phyloP scores from a whole-genome alignment of 2,888 invertebrate genomes.

The Pachydiplax longipennis region DNA sequence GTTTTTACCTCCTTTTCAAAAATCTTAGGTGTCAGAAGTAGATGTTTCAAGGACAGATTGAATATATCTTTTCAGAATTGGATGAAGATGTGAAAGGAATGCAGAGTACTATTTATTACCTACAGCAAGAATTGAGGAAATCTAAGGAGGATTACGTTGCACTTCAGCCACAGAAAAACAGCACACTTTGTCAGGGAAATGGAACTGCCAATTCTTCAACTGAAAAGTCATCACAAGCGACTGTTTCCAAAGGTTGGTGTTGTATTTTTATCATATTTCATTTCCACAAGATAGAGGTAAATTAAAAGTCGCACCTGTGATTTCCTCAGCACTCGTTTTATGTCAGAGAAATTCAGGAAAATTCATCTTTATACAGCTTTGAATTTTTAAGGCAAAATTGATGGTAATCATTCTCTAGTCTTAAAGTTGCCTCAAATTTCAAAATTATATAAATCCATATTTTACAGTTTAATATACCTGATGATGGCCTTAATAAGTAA shows the following conservation, averaged over 20 bases:
- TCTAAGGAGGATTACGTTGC: slow-evolving; percentile 73
- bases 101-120: slow-evolving; percentile 94
- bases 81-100: slow-evolving; percentile 98
- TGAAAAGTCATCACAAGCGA: neutral
- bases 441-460: too few species aligned
- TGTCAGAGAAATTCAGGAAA: too few species aligned
- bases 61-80: slow-evolving; percentile 70
- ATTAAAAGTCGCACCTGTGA: too few species aligned
- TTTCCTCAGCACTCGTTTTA: too few species aligned
- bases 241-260: neutral
- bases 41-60: neutral
- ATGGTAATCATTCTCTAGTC: too few species aligned
- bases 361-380: too few species aligned
- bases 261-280: too few species aligned
- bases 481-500: too few species aligned
- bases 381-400: too few species aligned
- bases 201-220: neutral
- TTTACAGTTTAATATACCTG: too few species aligned
- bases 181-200: neutral
- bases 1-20: neutral
- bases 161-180: slow-evolving; percentile 66
- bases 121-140: slow-evolving; percentile 91
- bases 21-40: neutral
- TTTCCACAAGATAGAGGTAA: too few species aligned
- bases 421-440: too few species aligned